Percentiles rank a stretch among this genome's conserved stretches.
Evolutionary conservation across 2,113 vertebrate species (phyloP).

Genomic region (Panthera leo): DNA sequence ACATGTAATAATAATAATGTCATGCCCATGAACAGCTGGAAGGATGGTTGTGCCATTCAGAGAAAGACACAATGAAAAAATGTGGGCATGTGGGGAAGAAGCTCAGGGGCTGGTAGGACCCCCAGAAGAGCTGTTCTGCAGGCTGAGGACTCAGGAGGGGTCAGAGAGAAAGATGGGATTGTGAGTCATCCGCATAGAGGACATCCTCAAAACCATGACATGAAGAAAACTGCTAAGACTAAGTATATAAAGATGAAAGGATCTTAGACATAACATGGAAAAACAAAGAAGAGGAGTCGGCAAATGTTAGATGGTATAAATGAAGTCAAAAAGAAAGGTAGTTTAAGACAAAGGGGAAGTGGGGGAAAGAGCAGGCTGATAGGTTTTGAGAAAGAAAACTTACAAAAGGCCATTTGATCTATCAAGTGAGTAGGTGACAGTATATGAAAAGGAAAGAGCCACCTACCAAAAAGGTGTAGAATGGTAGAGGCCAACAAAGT

Average conservation of each 20-base stretch:
- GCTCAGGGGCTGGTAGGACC: background rate
- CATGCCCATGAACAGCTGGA: background rate
- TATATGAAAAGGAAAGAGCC: background rate
- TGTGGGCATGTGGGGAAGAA: background rate
- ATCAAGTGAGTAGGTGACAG: background rate
- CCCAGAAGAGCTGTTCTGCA: background rate
- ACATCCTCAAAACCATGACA: background rate
- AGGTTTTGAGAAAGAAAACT: constrained; percentile 30
- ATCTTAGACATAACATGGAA: background rate
- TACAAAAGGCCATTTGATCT: background rate
- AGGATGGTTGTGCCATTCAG: background rate
- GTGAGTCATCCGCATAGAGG: background rate
- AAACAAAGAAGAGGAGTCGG: background rate
- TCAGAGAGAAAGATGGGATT: background rate
- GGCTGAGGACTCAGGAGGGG: background rate
- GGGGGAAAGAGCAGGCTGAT: background rate
- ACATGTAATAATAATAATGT: background rate
- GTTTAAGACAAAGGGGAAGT: background rate
- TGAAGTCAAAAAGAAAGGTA: background rate
- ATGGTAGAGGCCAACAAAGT: background rate
- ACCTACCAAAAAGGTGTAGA: background rate
- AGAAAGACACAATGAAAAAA: background rate
- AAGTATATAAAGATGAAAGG: background rate
- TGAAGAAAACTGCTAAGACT: background rate
- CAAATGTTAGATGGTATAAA: background rate